Evolutionary conservation across 2,888 invertebrate genomes (phyloP), one percentile per base, ranked within the genome.

Genomic region (Hirtodrosophila histrioides): DNA sequence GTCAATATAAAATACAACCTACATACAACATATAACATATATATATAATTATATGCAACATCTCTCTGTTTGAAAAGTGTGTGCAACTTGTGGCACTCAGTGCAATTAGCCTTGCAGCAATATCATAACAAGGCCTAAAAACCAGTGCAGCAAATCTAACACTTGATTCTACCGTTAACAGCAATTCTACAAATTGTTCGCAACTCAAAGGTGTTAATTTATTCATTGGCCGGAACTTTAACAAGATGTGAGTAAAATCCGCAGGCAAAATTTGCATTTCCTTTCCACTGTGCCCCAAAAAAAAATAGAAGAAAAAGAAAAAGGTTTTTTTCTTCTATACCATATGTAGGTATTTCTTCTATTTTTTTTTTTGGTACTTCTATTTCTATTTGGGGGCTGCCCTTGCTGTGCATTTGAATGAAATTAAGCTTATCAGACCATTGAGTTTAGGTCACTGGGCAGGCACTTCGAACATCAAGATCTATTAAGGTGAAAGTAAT

Each of bases 381-480:
- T n/a, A 48, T 12, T 46, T 29, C 41, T 31, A 37, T 50, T 56
- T 56, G 40, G 43, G 50, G 55, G 58, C 62, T 70, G 78, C 70
- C 56, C 61, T 78, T 53, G 70, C 56, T 62, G 56, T 61, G 73
- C 60, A 63, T 50, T 65, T 70, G 65, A 54, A 65, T 56, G 62
- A 71, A 80, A 65, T 72, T 68, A 73, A 80, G 73, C 72, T 87
- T 78, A 86, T 87, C 73, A 86, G 86, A 88, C 88, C 86, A 87
- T 78, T 87, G 71, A 70, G 88, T 85, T 85, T 80, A 88, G 86
- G 88, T 86, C 88, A 88, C 74, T 83, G 88, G 88, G 72, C 86
- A 83, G 61, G 50, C 69, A 50, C 53, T 49, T 23, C 41, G 56
- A 40, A 41, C 41, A 74, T 64, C 54, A 45, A 67, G 58, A 58